Evolutionary conservation across 2,888 invertebrate genomes (phyloP).

Genomic region (Pelosia muscerda): DNA sequence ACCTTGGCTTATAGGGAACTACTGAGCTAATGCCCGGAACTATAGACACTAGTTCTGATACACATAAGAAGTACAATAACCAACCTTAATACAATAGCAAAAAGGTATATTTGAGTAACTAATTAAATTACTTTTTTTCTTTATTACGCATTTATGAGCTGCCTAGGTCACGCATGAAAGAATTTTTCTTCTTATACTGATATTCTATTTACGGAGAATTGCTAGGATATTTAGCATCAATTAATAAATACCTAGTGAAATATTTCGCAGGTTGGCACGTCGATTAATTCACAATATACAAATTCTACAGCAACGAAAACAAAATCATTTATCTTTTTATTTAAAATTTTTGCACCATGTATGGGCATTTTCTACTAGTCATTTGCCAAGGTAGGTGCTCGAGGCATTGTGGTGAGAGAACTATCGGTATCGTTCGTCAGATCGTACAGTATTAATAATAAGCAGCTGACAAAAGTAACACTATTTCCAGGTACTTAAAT

Average conservation of each 20-base stretch:
- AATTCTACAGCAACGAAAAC: too few species aligned
- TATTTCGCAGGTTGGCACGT: too few species aligned
- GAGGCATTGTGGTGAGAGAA: too few species aligned
- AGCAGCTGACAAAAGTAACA: too few species aligned
- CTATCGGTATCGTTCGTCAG: too few species aligned
- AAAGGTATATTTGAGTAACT: conserved; percentile 13
- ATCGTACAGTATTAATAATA: too few species aligned
- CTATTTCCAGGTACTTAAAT: too few species aligned
- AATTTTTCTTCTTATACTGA: not conserved
- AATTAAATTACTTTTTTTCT: conserved; percentile 30
- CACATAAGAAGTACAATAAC: conserved; percentile 15
- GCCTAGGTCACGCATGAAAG: conserved; percentile 21
- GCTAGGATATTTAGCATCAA: not conserved
- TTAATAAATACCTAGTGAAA: not conserved
- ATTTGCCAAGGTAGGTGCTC: too few species aligned
- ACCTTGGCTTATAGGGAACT: conserved; percentile 73
- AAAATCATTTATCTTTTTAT: too few species aligned
- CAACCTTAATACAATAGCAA: conserved; percentile 20
- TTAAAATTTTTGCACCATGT: too few species aligned
- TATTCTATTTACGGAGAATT: not conserved
- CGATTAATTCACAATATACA: too few species aligned
- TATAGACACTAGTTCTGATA: conserved; percentile 22
- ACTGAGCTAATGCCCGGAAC: conserved; percentile 66
- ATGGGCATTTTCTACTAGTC: too few species aligned
- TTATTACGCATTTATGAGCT: conserved; percentile 25